Evolutionary conservation across 2,888 invertebrate genomes (phyloP), one percentile per base, ranked within the genome.

Genomic region (Meteorus colon): DNA sequence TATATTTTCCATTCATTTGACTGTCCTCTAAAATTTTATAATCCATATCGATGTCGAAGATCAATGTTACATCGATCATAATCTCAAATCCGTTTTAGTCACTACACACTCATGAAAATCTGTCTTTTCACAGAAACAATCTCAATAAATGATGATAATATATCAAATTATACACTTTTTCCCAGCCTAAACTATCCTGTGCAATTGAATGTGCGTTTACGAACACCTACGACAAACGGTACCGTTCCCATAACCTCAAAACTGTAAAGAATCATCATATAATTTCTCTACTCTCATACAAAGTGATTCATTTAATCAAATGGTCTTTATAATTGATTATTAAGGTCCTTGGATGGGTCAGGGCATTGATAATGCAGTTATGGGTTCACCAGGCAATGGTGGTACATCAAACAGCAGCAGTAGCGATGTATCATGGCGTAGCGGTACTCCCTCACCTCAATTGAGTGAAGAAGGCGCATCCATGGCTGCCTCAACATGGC

Each of bases 401-500:
- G 87, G 87, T n/a, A 86, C 86, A 2, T 93, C 93, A 79, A 93
- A 92, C 41, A 94, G 94, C 84, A 93, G 93, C 90, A 94, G 94
- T 90, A 91, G 91, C 82, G 90, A 91, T 74, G 94, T 94, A 74
- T 95, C 96, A 83, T 95, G 95, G 92, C 92, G 95, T 86, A 94
- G 95, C 73, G 94, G 94, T 74, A 95, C 96, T 24, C 95, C 96
- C 2, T 96, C 97, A 24, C 97, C 97, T 45, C 96, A 96, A 12
- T 91, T 94, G 65, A 94, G 95, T 81, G 95, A 93, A 83, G 92
- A 93, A 73, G 93, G 93, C 70, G 92, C 92, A 31, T 91, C 91
- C 86, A 85, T 84, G 73, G 84, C 85, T 63, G 83, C 89, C 83
- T 84, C 88, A 77, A 80, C 84, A 41, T 87, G 87, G 85, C 83